phyloP scores from a whole-genome alignment of 1,140 invertebrate genomes.

The Elysia chlorotica region DNA sequence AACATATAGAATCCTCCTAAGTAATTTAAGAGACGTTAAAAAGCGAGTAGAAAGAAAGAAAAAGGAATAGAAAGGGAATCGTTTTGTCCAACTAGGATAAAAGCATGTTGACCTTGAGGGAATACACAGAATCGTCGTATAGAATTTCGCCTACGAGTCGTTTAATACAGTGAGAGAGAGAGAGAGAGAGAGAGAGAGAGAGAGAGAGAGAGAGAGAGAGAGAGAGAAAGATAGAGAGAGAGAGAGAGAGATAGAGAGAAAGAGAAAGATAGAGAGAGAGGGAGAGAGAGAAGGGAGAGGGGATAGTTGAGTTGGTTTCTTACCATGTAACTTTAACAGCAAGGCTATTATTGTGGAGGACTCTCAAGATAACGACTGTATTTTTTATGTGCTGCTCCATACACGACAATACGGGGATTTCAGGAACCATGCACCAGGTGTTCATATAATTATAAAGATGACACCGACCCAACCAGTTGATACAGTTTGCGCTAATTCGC shows the following conservation, averaged over 20 bases:
- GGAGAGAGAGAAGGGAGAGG: neutral
- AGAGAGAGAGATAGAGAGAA: neutral
- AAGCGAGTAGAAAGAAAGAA: neutral
- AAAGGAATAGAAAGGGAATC: neutral
- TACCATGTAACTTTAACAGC: neutral
- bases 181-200: neutral
- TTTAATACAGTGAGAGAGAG: neutral
- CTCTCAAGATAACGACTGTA: neutral
- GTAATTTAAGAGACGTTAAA: neutral
- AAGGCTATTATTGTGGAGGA: neutral
- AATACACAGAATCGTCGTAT: neutral
- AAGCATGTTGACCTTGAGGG: neutral
- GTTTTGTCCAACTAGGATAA: neutral
- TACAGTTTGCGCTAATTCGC: neutral
- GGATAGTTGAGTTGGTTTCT: neutral
- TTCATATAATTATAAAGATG: neutral
- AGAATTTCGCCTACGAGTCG: neutral
- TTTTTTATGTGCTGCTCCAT: neutral
- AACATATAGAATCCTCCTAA: neutral
- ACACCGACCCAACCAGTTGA: neutral
- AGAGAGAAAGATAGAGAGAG: neutral
- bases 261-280: slow-evolving; percentile 1
- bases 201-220: neutral
- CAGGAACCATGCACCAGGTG: neutral
- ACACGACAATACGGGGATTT: neutral